Conservation (phyloP, 2,113 vertebrate genomes). For the Galeopterus variegatus region DNA sequence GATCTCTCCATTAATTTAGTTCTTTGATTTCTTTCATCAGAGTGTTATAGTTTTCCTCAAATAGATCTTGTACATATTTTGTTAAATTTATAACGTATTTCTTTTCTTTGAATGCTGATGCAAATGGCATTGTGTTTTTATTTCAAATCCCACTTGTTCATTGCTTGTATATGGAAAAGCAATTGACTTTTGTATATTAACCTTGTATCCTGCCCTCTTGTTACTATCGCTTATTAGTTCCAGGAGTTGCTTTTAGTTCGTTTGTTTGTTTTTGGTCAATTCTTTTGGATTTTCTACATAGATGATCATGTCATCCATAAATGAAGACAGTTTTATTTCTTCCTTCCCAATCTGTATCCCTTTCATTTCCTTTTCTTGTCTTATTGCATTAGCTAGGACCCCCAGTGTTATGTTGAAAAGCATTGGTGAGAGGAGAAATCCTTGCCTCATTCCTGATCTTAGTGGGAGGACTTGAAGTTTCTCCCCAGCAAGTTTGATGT, state of each 20-base stretch:
- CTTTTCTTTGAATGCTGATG: not conserved
- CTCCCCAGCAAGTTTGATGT: not conserved
- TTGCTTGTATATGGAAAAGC: not conserved
- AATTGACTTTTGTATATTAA: not conserved
- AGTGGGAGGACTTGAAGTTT: not conserved
- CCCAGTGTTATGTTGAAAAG: not conserved
- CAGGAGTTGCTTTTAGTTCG: not conserved
- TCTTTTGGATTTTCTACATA: not conserved
- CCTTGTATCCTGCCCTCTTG: not conserved
- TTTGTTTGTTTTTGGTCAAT: not conserved
- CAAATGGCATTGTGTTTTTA: not conserved
- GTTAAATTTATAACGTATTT: not conserved
- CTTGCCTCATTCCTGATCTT: not conserved
- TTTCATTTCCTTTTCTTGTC: not conserved
- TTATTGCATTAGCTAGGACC: not conserved
- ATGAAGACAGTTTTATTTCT: not conserved
- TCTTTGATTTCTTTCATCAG: constrained; percentile 11
- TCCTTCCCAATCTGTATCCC: not conserved
- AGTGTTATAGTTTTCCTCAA: not conserved
- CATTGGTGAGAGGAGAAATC: not conserved
- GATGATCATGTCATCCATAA: not conserved
- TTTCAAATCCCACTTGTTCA: not conserved
- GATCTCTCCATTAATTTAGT: not conserved
- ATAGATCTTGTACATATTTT: not conserved
- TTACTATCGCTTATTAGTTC: not conserved